Evolutionary conservation across 1,140 invertebrate species (phyloP).

Genomic region (Rhizoglyphus robini): DNA sequence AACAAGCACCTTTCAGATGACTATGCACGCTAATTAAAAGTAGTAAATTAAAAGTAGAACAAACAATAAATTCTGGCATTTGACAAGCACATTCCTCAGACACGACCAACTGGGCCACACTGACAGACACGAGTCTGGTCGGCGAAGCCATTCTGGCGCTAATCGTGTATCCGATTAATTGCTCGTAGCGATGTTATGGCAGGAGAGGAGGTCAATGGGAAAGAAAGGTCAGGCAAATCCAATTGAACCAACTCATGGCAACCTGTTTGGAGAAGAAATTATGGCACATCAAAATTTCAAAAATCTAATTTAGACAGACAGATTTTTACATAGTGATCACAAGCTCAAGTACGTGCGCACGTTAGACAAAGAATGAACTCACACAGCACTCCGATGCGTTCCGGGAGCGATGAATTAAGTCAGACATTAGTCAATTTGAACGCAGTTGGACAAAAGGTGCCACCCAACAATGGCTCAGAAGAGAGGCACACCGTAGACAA

Average conservation of each 20-base stretch:
- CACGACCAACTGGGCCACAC: background rate
- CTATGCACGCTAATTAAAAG: background rate
- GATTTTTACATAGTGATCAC: background rate
- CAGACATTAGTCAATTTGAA: constrained; percentile 5
- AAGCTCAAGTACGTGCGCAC: background rate
- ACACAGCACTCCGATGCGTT: background rate
- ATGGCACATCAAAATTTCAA: background rate
- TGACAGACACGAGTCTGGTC: too few relatives aligned
- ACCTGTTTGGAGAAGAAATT: background rate
- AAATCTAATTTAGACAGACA: background rate
- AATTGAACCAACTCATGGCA: background rate
- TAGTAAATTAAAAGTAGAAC: constrained; percentile 4
- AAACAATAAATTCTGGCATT: background rate
- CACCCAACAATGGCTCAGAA: background rate
- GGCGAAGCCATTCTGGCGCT: background rate
- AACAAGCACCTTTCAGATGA: background rate
- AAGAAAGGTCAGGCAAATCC: constrained; percentile 8
- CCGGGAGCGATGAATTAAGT: background rate
- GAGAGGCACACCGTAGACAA: too few relatives aligned
- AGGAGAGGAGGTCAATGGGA: background rate
- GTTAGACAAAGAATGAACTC: background rate
- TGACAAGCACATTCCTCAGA: background rate
- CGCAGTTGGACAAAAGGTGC: background rate
- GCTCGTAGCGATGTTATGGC: background rate
- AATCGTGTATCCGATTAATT: constrained; percentile 9